Base-by-base conservation (phyloP, 2,113 vertebrate species). In the Myotis lucifugus region DNA sequence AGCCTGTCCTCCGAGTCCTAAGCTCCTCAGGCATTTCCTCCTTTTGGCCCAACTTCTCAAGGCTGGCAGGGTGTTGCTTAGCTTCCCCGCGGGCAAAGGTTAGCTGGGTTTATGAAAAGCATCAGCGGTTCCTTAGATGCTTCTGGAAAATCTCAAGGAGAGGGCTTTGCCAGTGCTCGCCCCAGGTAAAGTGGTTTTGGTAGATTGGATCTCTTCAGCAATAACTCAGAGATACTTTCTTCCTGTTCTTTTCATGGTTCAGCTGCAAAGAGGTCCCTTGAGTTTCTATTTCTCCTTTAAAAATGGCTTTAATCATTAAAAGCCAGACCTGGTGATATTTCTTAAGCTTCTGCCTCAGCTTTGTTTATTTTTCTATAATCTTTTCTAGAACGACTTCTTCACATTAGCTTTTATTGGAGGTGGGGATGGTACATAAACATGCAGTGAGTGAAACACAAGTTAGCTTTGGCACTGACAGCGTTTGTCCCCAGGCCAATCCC, bases 301-400 rank as follows among this genome's bases (percentile, higher is more conserved):
- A 92, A 78, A 83, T 67, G 56, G 37, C 74, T 72, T 52, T 81
- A 56, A n/a, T 95, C 50, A 5, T 93, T 85, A 89, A 85, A 88
- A 87, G 17, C 52, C 76, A 37, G 54, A 69, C 69, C n/a, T 82
- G 40, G 73, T n/a, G 32, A 82, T 92, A 85, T 79, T 85, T 95
- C 88, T 88, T 37, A 54, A 67, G 90, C 52, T 81, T 95, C 83
- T 50, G 34, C 86, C 29, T 66, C 70, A 17, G 34, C 91, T 89
- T 94, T 73, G 54, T 94, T 88, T 69, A 19, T 95, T 94, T 96
- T 91, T 37, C 89, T 37, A 8, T 23, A 42, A 23, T 69, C 89
- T 83, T 93, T 94, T 93, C 74, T 90, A 76, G 32, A 90, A 79
- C 29, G 23, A 37, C 64, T 93, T 93, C 11, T 88, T 88, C 73